Base-by-base conservation (phyloP, 2,113 vertebrate genomes). In the Oxyura jamaicensis region DNA sequence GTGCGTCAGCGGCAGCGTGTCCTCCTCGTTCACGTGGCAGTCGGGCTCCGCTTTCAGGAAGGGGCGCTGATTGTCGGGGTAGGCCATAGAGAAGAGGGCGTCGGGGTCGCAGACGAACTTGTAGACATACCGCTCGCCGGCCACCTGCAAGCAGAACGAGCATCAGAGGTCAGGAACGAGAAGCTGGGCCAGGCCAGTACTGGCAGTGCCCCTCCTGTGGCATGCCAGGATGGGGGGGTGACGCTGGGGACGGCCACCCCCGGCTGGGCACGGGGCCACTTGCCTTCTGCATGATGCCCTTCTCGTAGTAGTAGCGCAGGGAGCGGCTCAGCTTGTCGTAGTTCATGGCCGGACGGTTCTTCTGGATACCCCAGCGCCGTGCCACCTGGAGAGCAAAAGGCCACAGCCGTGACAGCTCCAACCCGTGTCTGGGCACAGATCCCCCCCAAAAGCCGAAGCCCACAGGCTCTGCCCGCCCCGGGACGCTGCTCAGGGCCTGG, bases 201-300 rank as follows among this genome's bases (percentile, higher is more conserved):
- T 0, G 0, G 26, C 17, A 3, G 33, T 4, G 17, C 44, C 14
- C 0, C 6, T 42, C 18, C 36, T 33, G 55, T 73, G 11, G 14
- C 9, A 8, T 10, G 18, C 16, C 20, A 10, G 26, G 55, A 29
- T 17, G 33, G 17, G 0, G 1, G 55, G 16, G 33, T 48, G 77
- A 39, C 8, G 15, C 29, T 1, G 6, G 35, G 29, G 36, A 53
- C 0, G 0, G 50, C 15, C 23, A 26, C 16, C 50, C 18, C 3
- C 11, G 2, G 21, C 25, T 17, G 14, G 60, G 31, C 16, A 29
- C 0, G 0, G 26, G 25, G 26, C 29, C 56, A 13, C 97, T 97
- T 91, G 97, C 99, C 99, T 99, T 99, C 98, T 99, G 99, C 99
- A 99, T 99, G 98, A 99, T 99, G 97, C 99, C 99, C 95, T 99